A percentile compares a stretch with the other conserved stretches of the same genome.
Evolutionary conservation across 2,113 vertebrate species (phyloP).

Genomic region (Poecilia latipinna): DNA sequence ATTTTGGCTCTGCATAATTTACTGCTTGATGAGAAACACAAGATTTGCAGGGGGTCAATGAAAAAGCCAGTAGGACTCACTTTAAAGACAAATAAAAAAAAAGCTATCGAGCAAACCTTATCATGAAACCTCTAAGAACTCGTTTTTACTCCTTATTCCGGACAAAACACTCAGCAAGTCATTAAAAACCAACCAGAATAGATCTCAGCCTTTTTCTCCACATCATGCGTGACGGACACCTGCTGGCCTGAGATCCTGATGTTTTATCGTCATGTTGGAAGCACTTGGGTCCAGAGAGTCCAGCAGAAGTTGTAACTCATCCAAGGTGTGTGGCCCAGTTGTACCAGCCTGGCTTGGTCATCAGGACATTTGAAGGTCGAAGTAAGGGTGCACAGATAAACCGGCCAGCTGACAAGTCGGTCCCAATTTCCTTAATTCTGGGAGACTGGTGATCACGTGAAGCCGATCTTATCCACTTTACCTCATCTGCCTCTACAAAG

Average conservation of each 20-base stretch:
- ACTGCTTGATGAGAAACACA: background rate
- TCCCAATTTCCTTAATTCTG: too few species aligned
- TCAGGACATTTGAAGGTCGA: too few species aligned
- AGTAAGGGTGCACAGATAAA: too few species aligned
- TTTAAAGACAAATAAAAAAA: background rate
- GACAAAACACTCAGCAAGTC: too few species aligned
- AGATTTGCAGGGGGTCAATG: background rate
- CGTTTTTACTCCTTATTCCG: background rate
- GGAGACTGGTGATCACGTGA: too few species aligned
- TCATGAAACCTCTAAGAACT: background rate
- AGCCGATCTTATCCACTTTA: too few species aligned
- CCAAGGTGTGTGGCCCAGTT: background rate
- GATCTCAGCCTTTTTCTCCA: background rate
- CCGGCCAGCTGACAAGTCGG: too few species aligned
- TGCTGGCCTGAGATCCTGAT: too few species aligned
- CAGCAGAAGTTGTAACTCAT: background rate
- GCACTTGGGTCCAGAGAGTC: background rate
- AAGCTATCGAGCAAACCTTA: background rate
- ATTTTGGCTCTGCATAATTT: background rate
- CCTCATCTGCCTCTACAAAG: too few species aligned
- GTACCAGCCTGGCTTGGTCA: too few species aligned
- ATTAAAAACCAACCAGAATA: too few species aligned
- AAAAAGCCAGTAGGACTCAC: background rate
- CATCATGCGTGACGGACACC: background rate
- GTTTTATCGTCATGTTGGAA: too few species aligned